Conservation (phyloP, 2,113 vertebrate genomes). For the Coturnix japonica region DNA sequence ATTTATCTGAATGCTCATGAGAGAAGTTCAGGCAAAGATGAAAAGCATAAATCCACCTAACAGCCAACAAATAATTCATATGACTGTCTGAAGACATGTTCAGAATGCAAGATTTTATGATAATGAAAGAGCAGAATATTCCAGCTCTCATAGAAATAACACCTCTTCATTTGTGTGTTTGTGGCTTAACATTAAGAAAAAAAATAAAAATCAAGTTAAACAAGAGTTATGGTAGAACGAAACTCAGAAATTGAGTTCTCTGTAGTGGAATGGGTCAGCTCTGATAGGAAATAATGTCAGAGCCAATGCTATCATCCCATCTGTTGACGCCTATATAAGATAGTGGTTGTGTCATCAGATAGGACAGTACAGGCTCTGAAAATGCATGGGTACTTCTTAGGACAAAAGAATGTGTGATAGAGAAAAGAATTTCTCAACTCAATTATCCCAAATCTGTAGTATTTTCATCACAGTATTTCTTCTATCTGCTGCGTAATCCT, state of each 20-base stretch:
- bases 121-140: conserved; percentile 12
- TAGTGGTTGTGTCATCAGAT: not conserved
- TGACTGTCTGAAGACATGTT: not conserved
- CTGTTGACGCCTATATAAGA: not conserved
- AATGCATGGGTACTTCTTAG: not conserved
- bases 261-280: not conserved
- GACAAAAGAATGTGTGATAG: not conserved
- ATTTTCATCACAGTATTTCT: not conserved
- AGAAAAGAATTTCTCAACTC: too few relatives aligned
- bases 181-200: not conserved
- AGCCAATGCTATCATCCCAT: not conserved
- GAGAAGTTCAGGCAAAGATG: conserved; percentile 49
- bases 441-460: not conserved
- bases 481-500: not conserved
- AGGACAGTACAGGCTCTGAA: not conserved
- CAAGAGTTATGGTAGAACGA: not conserved
- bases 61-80: conserved; percentile 51
- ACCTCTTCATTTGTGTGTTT: not conserved
- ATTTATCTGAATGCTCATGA: conserved; percentile 56
- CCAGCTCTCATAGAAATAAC: not conserved
- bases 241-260: not conserved
- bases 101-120: conserved; percentile 33
- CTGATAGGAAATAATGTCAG: not conserved
- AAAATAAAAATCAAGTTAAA: conserved; percentile 20
- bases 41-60: conserved; percentile 57